Conservation (phyloP, 2,888 invertebrate species). For the Opisthograptis luteolata region DNA sequence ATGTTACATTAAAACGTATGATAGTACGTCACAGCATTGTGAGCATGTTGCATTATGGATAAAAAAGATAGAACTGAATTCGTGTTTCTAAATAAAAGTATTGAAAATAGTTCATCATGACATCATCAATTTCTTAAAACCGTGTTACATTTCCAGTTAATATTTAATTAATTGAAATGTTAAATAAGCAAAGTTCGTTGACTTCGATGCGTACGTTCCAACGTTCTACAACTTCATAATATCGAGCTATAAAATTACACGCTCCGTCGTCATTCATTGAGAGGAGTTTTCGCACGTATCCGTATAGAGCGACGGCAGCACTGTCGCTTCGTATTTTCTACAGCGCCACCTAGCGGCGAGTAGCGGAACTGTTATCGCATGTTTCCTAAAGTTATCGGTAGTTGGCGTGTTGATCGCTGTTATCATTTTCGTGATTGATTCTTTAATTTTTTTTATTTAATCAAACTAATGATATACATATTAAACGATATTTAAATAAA, state of each 20-base stretch:
- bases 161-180: slow-evolving; percentile 36
- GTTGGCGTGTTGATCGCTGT: slow-evolving; percentile 50
- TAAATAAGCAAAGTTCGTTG: slow-evolving; percentile 67
- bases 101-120: slow-evolving; percentile 28
- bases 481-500: too few relatives aligned
- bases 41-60: background rate
- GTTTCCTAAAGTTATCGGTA: slow-evolving; percentile 51
- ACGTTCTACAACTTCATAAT: slow-evolving; percentile 59
- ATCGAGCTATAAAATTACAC: slow-evolving; percentile 63
- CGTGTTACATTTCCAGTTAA: slow-evolving; percentile 27
- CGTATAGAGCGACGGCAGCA: slow-evolving; percentile 54
- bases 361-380: slow-evolving; percentile 57
- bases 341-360: slow-evolving; percentile 72
- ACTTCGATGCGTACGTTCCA: slow-evolving; percentile 67
- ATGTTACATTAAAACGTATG: background rate
- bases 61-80: too few relatives aligned
- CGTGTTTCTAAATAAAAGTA: too few relatives aligned
- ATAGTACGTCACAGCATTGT: too few relatives aligned
- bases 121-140: slow-evolving; percentile 29
- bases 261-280: slow-evolving; percentile 72
- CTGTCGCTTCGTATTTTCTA: slow-evolving; percentile 35
- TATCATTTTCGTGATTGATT: background rate
- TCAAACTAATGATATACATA: too few relatives aligned
- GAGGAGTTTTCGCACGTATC: slow-evolving; percentile 48
- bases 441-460: too few relatives aligned